Percentiles rank a stretch among this genome's conserved stretches.
Conservation (phyloP, 2,797 vertebrate genomes). For the Danio jaintianensis region DNA sequence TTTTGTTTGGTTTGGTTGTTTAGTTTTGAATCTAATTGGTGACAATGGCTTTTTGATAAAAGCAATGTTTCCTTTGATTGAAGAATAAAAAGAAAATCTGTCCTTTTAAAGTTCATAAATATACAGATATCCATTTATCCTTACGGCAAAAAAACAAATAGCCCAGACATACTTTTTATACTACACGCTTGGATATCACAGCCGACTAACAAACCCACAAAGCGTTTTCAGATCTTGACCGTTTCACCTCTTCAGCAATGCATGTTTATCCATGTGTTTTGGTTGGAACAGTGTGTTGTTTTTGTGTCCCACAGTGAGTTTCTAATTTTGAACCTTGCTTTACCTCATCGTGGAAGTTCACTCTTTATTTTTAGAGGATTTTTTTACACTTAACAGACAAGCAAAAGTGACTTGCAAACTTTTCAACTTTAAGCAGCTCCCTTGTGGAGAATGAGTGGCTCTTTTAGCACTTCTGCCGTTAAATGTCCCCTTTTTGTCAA, state of each 20-base stretch:
- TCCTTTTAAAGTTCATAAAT: background rate
- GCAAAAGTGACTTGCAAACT: constrained; percentile 24
- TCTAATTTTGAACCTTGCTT: constrained; percentile 42
- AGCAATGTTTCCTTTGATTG: background rate
- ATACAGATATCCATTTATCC: background rate
- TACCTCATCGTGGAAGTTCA: constrained; percentile 44
- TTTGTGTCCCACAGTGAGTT: constrained; percentile 43
- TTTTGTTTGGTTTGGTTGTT: too few species aligned
- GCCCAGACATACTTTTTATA: background rate
- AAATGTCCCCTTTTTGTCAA: constrained; percentile 31
- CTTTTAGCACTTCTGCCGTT: constrained; percentile 41
- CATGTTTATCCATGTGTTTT: constrained; percentile 37
- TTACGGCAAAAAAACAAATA: background rate
- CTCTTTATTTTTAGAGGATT: constrained; percentile 40
- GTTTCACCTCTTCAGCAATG: constrained; percentile 32
- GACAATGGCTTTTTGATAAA: background rate
- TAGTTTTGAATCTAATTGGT: background rate
- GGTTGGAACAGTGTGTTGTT: constrained; percentile 29
- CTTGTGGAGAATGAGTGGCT: constrained; percentile 31
- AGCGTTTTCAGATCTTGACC: constrained; percentile 23
- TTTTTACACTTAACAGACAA: constrained; percentile 47
- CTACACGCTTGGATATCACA: background rate
- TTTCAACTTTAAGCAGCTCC: constrained; percentile 28
- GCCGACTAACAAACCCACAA: constrained; percentile 7
- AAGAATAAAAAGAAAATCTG: background rate